These are phyloP conservation scores for Promerops cafer DNA, from an alignment of 2,113 vertebrate species.

Conservation along the genomic window DNA sequence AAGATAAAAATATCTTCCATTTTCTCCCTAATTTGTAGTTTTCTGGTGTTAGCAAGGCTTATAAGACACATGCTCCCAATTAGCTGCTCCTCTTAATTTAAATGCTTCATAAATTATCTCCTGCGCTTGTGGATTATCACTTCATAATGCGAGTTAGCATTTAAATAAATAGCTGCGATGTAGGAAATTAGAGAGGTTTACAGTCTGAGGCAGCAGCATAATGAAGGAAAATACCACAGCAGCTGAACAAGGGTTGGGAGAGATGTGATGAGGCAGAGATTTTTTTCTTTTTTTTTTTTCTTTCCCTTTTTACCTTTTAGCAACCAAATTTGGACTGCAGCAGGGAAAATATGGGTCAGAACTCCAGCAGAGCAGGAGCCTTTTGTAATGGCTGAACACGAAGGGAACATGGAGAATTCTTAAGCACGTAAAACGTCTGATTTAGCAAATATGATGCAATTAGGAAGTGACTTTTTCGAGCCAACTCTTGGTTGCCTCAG, in stretches of 20 bases:
- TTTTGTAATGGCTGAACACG: not conserved
- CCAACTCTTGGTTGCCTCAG: slow-evolving; percentile 18
- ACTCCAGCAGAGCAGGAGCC: slow-evolving; percentile 47
- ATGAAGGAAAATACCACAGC: slow-evolving; percentile 77
- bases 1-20: slow-evolving; percentile 59
- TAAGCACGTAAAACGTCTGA: not conserved
- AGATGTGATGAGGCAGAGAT: not conserved
- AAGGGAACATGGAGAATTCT: not conserved
- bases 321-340: slow-evolving; percentile 32
- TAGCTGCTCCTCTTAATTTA: slow-evolving; percentile 99
- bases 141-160: slow-evolving; percentile 98
- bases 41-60: slow-evolving; percentile 85
- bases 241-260: slow-evolving; percentile 48
- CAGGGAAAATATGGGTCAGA: slow-evolving; percentile 54
- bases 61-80: slow-evolving; percentile 99
- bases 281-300: not conserved
- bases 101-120: slow-evolving; percentile 99
- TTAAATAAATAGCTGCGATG: slow-evolving; percentile 92
- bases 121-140: slow-evolving; percentile 93
- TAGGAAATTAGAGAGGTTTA: slow-evolving; percentile 87
- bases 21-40: slow-evolving; percentile 83
- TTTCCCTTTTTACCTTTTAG: not conserved
- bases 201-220: slow-evolving; percentile 71
- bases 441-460: slow-evolving; percentile 41
- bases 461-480: not conserved